phyloP scores from a whole-genome alignment of 2,113 vertebrate genomes.

The Cisticola juncidis region DNA sequence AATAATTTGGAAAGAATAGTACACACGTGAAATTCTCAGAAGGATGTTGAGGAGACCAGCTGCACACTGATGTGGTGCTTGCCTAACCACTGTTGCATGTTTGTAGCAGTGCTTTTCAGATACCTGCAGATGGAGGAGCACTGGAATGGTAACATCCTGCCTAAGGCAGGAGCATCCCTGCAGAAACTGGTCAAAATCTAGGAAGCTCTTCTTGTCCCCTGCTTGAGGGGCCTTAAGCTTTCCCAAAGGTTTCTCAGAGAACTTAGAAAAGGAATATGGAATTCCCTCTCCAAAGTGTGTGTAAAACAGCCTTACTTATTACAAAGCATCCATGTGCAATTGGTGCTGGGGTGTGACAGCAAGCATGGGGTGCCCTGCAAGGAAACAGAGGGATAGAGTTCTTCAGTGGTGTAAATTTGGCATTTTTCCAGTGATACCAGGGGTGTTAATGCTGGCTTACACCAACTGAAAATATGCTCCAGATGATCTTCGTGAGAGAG shows the following conservation, averaged over 20 bases:
- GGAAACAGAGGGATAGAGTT: background rate
- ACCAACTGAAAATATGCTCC: background rate
- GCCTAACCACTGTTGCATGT: fast-evolving
- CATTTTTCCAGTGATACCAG: background rate
- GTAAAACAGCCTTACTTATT: background rate
- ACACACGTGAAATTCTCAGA: background rate
- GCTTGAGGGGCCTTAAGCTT: background rate
- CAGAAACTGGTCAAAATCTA: background rate
- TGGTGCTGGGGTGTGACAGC: background rate
- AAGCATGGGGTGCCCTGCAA: fast-evolving
- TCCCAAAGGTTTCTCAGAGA: background rate
- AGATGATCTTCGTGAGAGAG: background rate
- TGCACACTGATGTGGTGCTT: background rate
- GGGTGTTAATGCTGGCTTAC: background rate
- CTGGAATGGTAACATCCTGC: fast-evolving
- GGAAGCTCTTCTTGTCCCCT: background rate
- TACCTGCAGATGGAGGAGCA: background rate
- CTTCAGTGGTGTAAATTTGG: background rate
- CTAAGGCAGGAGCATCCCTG: background rate
- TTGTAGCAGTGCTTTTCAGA: background rate
- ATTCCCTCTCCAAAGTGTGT: background rate
- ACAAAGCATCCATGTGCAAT: fast-evolving
- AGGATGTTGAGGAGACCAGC: background rate
- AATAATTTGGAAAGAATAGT: background rate
- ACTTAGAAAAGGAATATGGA: background rate